Conservation (phyloP, 1,140 invertebrate species). For the Nasonia vitripennis region DNA sequence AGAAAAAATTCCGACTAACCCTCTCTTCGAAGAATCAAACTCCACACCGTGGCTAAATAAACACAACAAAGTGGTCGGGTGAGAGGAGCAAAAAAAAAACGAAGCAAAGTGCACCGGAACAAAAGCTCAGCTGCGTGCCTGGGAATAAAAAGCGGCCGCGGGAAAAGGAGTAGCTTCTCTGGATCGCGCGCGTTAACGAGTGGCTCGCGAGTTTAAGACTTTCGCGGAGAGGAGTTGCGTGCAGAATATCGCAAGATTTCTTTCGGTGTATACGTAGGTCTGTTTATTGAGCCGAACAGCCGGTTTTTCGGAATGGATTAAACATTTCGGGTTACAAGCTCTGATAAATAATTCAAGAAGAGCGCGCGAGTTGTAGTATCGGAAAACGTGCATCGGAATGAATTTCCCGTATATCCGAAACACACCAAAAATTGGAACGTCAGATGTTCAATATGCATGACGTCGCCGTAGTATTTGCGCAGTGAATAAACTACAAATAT, state of each 20-base stretch:
- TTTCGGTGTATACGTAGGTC: neutral
- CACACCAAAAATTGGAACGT: too few species aligned
- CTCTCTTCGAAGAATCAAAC: conserved; percentile 20
- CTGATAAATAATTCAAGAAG: too few species aligned
- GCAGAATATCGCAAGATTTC: neutral
- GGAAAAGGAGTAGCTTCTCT: neutral
- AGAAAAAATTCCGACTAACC: neutral
- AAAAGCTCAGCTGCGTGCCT: neutral
- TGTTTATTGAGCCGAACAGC: neutral
- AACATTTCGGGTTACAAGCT: too few species aligned
- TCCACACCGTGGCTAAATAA: neutral
- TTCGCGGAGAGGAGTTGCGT: neutral
- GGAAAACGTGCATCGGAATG: too few species aligned
- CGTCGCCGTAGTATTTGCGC: too few species aligned
- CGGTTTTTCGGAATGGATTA: too few species aligned
- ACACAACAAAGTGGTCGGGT: neutral
- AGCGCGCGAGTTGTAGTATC: too few species aligned
- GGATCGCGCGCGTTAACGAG: neutral
- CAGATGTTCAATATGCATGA: too few species aligned
- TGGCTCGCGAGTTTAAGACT: neutral
- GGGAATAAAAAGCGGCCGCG: neutral
- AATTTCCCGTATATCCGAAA: too few species aligned
- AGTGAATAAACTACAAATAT: too few species aligned
- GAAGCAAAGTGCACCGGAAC: neutral
- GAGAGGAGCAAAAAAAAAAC: neutral